Conservation (phyloP, 2,888 invertebrate genomes). For the Syrista parreyssii region DNA sequence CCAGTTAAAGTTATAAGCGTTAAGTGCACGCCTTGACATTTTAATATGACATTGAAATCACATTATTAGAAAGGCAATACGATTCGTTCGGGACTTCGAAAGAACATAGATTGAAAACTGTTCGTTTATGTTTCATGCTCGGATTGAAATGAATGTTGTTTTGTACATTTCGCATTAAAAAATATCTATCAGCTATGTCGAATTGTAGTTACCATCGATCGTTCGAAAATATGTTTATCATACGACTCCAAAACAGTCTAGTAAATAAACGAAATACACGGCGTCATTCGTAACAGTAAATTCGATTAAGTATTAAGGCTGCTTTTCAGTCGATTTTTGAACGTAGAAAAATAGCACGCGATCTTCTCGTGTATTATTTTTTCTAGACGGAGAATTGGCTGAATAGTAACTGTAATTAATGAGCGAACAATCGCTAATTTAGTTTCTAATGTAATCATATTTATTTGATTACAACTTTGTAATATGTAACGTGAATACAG, state of each 20-base stretch:
- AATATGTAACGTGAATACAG: conserved; percentile 28
- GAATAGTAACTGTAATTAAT: neutral
- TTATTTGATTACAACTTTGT: conserved; percentile 23
- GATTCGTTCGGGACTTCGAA: neutral
- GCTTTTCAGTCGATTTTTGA: neutral
- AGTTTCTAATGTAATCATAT: conserved; percentile 4
- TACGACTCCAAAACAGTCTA: neutral
- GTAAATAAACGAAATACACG: neutral
- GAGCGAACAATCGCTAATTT: neutral
- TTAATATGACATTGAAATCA: neutral
- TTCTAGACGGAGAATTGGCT: neutral
- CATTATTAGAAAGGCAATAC: neutral
- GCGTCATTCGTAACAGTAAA: neutral
- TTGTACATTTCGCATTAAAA: neutral
- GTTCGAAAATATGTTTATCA: neutral
- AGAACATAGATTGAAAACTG: neutral
- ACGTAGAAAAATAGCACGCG: neutral
- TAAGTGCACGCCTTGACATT: neutral
- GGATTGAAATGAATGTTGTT: neutral
- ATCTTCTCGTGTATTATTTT: neutral
- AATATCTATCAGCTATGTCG: neutral
- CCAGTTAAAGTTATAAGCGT: neutral
- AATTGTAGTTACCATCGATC: neutral
- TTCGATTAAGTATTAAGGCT: neutral
- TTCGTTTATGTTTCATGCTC: neutral